Evolutionary conservation across 2,113 vertebrate species (phyloP).

Genomic region (Pseudonaja textilis): DNA sequence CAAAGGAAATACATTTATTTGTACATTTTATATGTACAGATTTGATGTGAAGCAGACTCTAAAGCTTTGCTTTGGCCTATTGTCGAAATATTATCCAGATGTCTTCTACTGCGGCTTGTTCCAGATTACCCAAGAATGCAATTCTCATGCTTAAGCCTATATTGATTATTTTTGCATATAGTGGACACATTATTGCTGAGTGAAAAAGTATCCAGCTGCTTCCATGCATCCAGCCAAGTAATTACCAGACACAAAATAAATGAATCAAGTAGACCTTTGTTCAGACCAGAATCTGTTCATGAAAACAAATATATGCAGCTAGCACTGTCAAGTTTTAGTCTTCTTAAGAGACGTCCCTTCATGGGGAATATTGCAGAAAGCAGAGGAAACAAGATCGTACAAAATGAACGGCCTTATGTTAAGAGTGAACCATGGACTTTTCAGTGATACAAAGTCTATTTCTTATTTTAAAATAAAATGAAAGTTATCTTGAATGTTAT

Average conservation of each 20-base stretch:
- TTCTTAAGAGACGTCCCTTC: not conserved
- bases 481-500: not conserved
- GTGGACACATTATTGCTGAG: not conserved
- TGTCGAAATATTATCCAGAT: not conserved
- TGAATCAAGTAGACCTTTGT: slow-evolving; percentile 3
- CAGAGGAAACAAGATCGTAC: not conserved
- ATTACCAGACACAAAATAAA: slow-evolving; percentile 18
- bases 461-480: not conserved
- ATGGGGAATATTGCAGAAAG: not conserved
- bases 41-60: not conserved
- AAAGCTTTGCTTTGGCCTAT: not conserved
- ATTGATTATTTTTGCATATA: not conserved
- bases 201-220: slow-evolving; percentile 8
- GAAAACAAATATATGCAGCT: not conserved
- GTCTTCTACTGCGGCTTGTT: not conserved
- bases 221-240: not conserved
- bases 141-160: not conserved
- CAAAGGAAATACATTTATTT: not conserved
- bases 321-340: not conserved
- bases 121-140: not conserved
- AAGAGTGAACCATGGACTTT: not conserved
- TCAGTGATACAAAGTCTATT: not conserved
- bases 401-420: not conserved
- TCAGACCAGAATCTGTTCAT: not conserved
- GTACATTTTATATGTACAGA: not conserved